A percentile compares a stretch with the other conserved stretches of the same genome.
Evolutionary conservation across 64 coral and sea anemone genomes (phyloP).

Genomic region (Anthopleura sola): DNA sequence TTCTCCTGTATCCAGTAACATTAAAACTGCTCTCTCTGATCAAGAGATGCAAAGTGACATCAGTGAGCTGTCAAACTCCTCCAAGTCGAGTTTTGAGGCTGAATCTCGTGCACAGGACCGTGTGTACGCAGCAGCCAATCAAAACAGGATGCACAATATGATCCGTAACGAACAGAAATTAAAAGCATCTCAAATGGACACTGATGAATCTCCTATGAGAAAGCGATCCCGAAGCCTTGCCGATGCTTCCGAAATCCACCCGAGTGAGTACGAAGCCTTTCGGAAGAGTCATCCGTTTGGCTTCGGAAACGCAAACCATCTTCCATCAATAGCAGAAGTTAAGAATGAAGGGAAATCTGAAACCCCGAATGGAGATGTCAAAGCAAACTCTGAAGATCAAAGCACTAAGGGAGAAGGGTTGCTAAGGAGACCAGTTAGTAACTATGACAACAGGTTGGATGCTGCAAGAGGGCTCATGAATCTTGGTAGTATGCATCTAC

Average conservation of each 20-base stretch:
- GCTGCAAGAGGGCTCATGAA: constrained; percentile 85
- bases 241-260: constrained; percentile 49
- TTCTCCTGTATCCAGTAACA: constrained; percentile 70
- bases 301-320: constrained; percentile 21
- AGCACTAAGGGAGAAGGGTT: neutral
- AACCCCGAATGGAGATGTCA: constrained; percentile 1
- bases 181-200: neutral
- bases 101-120: neutral
- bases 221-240: constrained; percentile 63
- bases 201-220: constrained; percentile 27
- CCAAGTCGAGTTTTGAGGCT: constrained; percentile 16
- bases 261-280: constrained; percentile 23
- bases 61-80: constrained; percentile 74
- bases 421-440: constrained; percentile 40
- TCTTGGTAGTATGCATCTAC: constrained; percentile 67
- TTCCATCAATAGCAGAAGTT: constrained; percentile 52
- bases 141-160: constrained; percentile 7
- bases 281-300: constrained; percentile 19
- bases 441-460: constrained; percentile 78
- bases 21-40: constrained; percentile 61
- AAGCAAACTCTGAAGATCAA: constrained; percentile 23
- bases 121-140: neutral
- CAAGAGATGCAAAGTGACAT: constrained; percentile 80
- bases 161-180: neutral
- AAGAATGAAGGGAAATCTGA: constrained; percentile 36